Evolutionary conservation across 2,888 invertebrate species (phyloP), one percentile per base, ranked within the genome.

Genomic region (Xestobium rufovillosum): DNA sequence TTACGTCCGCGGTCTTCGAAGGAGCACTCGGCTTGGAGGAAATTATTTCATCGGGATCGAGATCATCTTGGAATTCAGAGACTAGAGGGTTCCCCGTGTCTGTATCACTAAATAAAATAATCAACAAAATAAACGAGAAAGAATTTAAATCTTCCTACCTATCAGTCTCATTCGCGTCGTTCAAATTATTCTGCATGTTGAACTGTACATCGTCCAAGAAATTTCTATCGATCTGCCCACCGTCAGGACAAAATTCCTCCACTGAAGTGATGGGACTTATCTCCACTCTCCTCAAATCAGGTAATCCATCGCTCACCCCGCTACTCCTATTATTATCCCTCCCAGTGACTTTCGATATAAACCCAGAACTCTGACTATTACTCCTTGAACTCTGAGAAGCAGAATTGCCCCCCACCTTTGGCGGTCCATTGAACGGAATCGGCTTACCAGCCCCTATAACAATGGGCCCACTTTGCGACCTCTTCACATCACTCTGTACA

Each of bases 41-140:
- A 3, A 48, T 40, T 2, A 47, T 31, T 44, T 80, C 80, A 29
- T 78, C 78, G 0, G 80, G 78, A 49, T 83, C 83, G 28, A 89
- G 67, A 57, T 91, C 90, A 57, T 91, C 90, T 63, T 86, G 84
- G 48, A 84, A 82, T 32, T 82, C 80, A 14, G 85, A 83, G 0
- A 92, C 87, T 55, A 84, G 68, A 14, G 88, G 88, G 68, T 87
- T 88, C 4, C 73, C 77, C 19, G 73, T 71, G 44, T 80, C 83
- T 16, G 75, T 77, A 40, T 85, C 85, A 55, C 83, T 83, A 39
- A 26, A 52, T 15, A 36, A 26, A 36, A 15, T 33, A 32, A 28
- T 26, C 13, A 34, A 25, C 32, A 30, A 42, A 42, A 26, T 4
- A 29, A 12, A 34, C 23, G n/a, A 19, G 15, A 13, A 29, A 33